Percentiles rank a stretch among this genome's conserved stretches.
These are phyloP conservation scores for Stenchaetothrips biformis DNA, from an alignment of 2,888 invertebrate species.

Conservation along the genomic window DNA sequence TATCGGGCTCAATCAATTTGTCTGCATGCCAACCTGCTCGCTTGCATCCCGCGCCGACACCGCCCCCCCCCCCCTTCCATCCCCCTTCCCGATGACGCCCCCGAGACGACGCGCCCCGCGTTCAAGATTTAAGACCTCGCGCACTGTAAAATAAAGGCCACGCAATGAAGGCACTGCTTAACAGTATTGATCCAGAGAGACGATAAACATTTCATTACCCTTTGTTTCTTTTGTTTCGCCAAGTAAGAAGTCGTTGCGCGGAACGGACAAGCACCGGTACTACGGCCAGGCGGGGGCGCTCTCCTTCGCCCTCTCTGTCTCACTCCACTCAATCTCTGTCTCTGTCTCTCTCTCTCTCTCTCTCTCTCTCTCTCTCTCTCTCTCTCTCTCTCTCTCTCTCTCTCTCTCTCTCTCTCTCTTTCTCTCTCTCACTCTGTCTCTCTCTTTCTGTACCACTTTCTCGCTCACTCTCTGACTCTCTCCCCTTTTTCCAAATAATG, in stretches of 20 bases:
- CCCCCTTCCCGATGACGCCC: background rate
- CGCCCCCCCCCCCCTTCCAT: background rate
- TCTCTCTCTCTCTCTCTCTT: background rate
- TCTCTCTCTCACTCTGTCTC: background rate
- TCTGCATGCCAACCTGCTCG: background rate
- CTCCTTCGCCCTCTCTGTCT: too few relatives aligned
- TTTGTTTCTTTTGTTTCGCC: background rate
- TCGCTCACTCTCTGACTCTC: too few relatives aligned
- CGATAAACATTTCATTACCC: too few relatives aligned
- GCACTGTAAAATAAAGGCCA: too few relatives aligned
- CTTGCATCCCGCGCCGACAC: background rate
- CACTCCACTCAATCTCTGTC: too few relatives aligned
- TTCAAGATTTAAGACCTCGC: too few relatives aligned
- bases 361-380: background rate
- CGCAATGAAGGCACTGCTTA: too few relatives aligned
- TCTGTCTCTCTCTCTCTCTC: background rate
- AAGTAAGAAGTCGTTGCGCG: background rate
- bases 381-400: constrained; percentile 4
- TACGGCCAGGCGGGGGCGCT: too few relatives aligned
- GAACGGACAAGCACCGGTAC: too few relatives aligned
- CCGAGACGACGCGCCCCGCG: background rate
- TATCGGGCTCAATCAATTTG: constrained; percentile 8
- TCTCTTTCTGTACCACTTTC: too few relatives aligned
- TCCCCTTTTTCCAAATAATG: too few relatives aligned
- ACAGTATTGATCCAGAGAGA: too few relatives aligned